Evolutionary conservation across 2,888 invertebrate genomes (phyloP).

Genomic region (Lamellibrachia satsuma): DNA sequence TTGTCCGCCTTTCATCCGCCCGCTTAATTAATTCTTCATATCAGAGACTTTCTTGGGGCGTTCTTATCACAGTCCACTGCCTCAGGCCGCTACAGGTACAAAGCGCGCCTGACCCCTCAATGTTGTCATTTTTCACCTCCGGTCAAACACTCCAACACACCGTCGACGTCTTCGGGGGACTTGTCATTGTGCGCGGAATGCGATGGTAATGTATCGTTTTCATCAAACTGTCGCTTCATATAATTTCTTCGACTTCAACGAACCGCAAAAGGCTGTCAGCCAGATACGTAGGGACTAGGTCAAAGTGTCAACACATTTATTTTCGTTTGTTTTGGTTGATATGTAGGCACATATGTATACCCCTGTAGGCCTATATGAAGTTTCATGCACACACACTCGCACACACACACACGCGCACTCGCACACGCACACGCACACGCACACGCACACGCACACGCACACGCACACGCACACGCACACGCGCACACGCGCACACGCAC

Average conservation of each 20-base stretch:
- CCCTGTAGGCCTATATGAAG: not conserved
- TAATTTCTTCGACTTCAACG: not conserved
- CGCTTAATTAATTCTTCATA: slow-evolving; percentile 17
- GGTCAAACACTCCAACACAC: not conserved
- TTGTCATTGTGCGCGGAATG: not conserved
- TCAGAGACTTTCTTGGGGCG: not conserved
- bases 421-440: no score
- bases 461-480: no score
- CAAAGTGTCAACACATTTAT: not conserved
- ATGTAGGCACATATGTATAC: no score
- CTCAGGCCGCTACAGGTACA: not conserved
- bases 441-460: no score
- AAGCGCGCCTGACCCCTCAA: not conserved
- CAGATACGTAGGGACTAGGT: not conserved
- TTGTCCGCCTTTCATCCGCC: not conserved
- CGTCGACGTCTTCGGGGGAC: not conserved
- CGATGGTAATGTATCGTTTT: not conserved
- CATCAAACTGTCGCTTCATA: not conserved
- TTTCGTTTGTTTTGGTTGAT: not conserved
- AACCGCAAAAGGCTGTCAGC: not conserved
- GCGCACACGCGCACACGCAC: no score
- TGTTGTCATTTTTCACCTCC: not conserved
- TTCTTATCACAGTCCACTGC: not conserved
- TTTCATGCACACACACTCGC: not conserved
- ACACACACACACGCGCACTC: no score